Evolutionary conservation across 2,113 vertebrate genomes (phyloP).

Genomic region (Burhinus bistriatus): DNA sequence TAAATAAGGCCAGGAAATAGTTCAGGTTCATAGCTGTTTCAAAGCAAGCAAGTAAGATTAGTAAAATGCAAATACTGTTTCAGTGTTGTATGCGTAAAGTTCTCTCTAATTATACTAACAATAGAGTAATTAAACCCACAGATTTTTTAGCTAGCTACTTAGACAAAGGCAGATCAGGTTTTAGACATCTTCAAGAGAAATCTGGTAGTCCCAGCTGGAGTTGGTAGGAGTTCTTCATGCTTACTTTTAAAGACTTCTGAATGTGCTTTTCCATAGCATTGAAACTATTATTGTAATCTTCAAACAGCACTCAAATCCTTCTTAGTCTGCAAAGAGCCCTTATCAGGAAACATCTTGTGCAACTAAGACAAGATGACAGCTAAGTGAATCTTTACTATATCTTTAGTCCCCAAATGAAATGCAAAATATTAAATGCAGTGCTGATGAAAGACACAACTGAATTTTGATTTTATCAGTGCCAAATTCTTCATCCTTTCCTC

Average conservation of each 20-base stretch:
- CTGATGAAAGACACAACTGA: not conserved
- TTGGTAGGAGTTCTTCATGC: not conserved
- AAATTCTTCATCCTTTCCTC: not conserved
- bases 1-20: conserved; percentile 97
- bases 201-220: not conserved
- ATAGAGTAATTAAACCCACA: not conserved
- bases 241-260: not conserved
- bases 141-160: not conserved
- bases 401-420: not conserved
- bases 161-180: not conserved
- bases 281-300: not conserved
- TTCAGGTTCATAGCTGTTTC: conserved; percentile 92
- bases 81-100: not conserved
- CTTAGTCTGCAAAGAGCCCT: not conserved
- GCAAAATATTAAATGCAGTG: not conserved
- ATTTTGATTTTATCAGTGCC: not conserved
- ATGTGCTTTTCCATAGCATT: not conserved
- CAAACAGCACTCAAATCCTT: not conserved
- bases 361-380: not conserved
- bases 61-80: not conserved
- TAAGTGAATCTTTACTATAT: not conserved
- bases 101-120: not conserved
- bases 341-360: not conserved
- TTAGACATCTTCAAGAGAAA: not conserved
- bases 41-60: conserved; percentile 14